A percentile compares a stretch with the other conserved stretches of the same genome.
phyloP scores from a whole-genome alignment of 1,140 invertebrate genomes.

The Drosophila burlai region DNA sequence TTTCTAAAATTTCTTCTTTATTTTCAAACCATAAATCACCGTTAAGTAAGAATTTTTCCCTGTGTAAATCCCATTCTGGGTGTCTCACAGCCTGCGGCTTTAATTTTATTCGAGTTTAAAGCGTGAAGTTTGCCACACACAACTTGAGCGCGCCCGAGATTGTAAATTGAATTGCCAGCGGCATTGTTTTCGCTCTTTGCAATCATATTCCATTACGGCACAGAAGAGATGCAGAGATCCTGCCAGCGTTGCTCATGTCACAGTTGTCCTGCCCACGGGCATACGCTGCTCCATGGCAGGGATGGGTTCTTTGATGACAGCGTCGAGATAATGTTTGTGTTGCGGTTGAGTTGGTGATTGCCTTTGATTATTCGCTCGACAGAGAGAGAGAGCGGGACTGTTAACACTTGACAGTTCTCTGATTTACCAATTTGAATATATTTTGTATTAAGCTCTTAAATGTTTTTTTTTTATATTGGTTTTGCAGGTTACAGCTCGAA shows the following conservation, averaged over 20 bases:
- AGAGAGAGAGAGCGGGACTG: conserved; percentile 21
- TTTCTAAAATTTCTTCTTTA: neutral
- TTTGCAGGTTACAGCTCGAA: conserved; percentile 92
- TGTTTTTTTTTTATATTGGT: conserved; percentile 18
- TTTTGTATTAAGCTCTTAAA: conserved; percentile 4
- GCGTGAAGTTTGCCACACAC: conserved; percentile 78
- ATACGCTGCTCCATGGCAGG: conserved; percentile 18
- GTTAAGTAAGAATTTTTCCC: neutral
- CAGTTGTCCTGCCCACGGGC: conserved; percentile 51
- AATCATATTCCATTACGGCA: conserved; percentile 82
- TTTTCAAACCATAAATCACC: neutral
- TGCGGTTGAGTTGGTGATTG: conserved; percentile 75
- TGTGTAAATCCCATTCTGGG: conserved; percentile 12
- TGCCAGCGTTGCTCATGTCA: conserved; percentile 69
- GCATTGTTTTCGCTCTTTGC: conserved; percentile 83
- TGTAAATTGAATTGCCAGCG: conserved; percentile 83
- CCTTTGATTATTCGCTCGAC: conserved; percentile 67
- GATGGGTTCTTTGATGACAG: conserved; percentile 65
- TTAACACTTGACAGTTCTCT: conserved; percentile 34
- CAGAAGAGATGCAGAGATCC: conserved; percentile 35
- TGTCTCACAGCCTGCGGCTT: conserved; percentile 62
- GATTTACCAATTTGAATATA: conserved; percentile 45
- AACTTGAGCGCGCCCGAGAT: conserved; percentile 66
- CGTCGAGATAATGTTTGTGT: conserved; percentile 73
- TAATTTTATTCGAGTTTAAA: conserved; percentile 73